These are phyloP conservation scores for Myotis brandtii DNA, from an alignment of 2,113 vertebrate genomes.

Conservation along the genomic window DNA sequence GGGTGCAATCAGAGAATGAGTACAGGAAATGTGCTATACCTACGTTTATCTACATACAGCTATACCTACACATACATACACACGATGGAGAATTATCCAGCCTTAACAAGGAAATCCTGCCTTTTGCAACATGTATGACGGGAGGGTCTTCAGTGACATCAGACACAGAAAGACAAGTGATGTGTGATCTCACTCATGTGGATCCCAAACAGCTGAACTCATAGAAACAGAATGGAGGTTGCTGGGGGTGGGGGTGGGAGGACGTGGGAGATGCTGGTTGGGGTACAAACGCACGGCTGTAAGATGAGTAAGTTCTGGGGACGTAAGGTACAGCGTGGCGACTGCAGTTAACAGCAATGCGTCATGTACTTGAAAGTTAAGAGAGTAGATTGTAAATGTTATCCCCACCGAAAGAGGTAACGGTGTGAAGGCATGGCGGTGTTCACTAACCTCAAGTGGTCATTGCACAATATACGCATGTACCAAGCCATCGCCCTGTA, in stretches of 20 bases:
- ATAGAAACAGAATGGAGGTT: background rate
- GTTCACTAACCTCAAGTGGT: background rate
- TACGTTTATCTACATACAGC: background rate
- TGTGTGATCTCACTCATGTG: background rate
- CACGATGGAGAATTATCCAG: background rate
- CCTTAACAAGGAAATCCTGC: background rate
- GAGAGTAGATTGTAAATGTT: background rate
- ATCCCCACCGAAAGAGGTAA: background rate
- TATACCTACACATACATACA: background rate
- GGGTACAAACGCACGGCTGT: background rate
- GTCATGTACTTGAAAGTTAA: background rate
- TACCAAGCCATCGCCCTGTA: background rate
- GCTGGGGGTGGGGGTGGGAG: background rate
- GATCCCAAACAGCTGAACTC: background rate
- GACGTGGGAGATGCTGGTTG: background rate
- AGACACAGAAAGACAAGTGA: background rate
- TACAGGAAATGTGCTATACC: background rate
- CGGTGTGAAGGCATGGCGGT: background rate
- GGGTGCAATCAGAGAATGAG: background rate
- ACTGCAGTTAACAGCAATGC: background rate
- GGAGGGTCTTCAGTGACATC: background rate
- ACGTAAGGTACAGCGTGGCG: background rate
- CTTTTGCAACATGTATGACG: background rate
- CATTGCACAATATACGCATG: rapidly evolving
- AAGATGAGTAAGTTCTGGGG: background rate